A percentile compares a stretch with the other conserved stretches of the same genome.
These are phyloP conservation scores for Yponomeuta plumbellus DNA, from an alignment of 2,888 invertebrate genomes.

Conservation along the genomic window DNA sequence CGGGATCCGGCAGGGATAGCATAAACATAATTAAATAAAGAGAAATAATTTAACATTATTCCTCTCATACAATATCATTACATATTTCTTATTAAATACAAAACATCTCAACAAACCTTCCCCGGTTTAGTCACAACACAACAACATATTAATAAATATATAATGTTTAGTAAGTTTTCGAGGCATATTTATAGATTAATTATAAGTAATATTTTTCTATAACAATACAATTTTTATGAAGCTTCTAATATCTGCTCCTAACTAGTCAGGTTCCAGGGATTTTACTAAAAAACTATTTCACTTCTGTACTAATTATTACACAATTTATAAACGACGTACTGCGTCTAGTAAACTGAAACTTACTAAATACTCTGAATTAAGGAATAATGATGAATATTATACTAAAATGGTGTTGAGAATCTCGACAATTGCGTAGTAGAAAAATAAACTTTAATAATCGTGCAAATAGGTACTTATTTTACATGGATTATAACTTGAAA, in stretches of 20 bases:
- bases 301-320: not conserved
- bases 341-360: not conserved
- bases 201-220: not conserved
- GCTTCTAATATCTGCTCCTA: not conserved
- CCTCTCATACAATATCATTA: constrained; percentile 23
- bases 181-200: not conserved
- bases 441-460: not conserved
- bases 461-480: constrained; percentile 9
- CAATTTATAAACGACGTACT: not conserved
- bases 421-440: not conserved
- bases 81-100: constrained; percentile 11
- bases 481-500: not conserved
- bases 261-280: not conserved
- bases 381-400: not conserved
- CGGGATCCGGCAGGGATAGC: constrained; percentile 62
- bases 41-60: constrained; percentile 25
- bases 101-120: not conserved
- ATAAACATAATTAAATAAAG: constrained; percentile 56
- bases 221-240: not conserved
- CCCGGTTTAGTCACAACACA: not conserved
- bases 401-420: not conserved
- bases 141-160: not conserved
- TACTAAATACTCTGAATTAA: not conserved
- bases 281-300: constrained; percentile 3
- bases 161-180: not conserved